A percentile compares a stretch with the other conserved stretches of the same genome.
phyloP scores from a whole-genome alignment of 2,797 vertebrate species.

The Prionace glauca region DNA sequence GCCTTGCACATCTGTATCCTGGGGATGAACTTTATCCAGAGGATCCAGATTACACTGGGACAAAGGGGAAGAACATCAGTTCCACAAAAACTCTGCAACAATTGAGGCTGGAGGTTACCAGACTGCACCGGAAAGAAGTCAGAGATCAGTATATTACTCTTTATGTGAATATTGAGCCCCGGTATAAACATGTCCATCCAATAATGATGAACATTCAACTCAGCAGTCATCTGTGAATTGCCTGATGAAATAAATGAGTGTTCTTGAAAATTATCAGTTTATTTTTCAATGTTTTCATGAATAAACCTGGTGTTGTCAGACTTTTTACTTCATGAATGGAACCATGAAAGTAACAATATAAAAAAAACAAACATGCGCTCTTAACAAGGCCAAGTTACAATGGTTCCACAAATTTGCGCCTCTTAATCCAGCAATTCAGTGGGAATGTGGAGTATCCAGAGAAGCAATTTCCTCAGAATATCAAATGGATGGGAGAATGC shows the following conservation, averaged over 20 bases:
- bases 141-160: slow-evolving; percentile 40
- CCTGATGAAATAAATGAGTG: neutral
- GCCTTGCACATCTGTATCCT: slow-evolving; percentile 61
- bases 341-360: neutral
- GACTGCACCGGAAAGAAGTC: slow-evolving; percentile 53
- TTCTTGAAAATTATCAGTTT: neutral
- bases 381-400: neutral
- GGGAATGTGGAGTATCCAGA: neutral
- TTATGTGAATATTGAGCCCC: slow-evolving; percentile 51
- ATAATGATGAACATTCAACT: neutral
- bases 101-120: slow-evolving; percentile 50
- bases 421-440: neutral
- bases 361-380: neutral
- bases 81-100: slow-evolving; percentile 57
- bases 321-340: neutral
- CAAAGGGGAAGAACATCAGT: slow-evolving; percentile 45
- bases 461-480: neutral
- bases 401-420: neutral
- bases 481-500: neutral
- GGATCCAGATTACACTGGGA: slow-evolving; percentile 54
- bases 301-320: neutral
- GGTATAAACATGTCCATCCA: slow-evolving; percentile 57
- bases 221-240: neutral
- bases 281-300: neutral
- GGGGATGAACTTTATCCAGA: slow-evolving; percentile 64